Percentiles rank a stretch among this genome's conserved stretches.
Evolutionary conservation across 1,140 invertebrate genomes (phyloP).

Genomic region (Sitodiplosis mosellana): DNA sequence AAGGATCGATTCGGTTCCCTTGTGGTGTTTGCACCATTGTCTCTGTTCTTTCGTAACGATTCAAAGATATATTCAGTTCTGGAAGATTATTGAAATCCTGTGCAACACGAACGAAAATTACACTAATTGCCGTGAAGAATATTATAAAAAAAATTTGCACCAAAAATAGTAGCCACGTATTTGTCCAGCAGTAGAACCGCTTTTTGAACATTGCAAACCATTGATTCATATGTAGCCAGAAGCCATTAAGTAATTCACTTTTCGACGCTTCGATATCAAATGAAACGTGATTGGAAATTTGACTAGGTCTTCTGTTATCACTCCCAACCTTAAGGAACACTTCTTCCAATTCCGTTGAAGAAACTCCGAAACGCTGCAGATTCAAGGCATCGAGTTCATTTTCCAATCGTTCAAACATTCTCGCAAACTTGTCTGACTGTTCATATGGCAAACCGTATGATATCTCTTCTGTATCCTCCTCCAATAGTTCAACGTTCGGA

Average conservation of each 20-base stretch:
- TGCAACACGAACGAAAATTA: too few relatives aligned
- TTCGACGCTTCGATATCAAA: neutral
- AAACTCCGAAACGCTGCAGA: conserved; percentile 71
- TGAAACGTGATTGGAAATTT: neutral
- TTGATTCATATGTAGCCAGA: too few relatives aligned
- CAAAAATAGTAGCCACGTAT: neutral
- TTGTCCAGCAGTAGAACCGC: conserved; percentile 26
- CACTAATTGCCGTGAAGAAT: neutral
- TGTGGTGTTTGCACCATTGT: neutral
- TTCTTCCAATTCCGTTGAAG: conserved; percentile 86
- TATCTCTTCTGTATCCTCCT: conserved; percentile 16
- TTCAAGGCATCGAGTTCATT: conserved; percentile 8
- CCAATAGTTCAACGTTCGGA: conserved; percentile 22
- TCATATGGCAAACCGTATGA: conserved; percentile 16
- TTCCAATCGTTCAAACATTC: conserved; percentile 19
- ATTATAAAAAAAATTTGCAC: neutral
- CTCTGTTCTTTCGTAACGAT: neutral
- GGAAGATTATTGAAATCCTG: too few relatives aligned
- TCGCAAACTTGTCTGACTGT: conserved; percentile 14
- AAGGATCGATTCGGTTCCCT: neutral
- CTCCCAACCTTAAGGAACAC: conserved; percentile 42
- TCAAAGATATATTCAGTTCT: neutral
- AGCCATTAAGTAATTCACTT: too few relatives aligned
- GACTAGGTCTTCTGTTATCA: conserved; percentile 4
- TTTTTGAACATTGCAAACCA: conserved; percentile 37